These are phyloP conservation scores for Oryzaephilus surinamensis DNA, from an alignment of 1,140 invertebrate genomes.

Conservation along the genomic window DNA sequence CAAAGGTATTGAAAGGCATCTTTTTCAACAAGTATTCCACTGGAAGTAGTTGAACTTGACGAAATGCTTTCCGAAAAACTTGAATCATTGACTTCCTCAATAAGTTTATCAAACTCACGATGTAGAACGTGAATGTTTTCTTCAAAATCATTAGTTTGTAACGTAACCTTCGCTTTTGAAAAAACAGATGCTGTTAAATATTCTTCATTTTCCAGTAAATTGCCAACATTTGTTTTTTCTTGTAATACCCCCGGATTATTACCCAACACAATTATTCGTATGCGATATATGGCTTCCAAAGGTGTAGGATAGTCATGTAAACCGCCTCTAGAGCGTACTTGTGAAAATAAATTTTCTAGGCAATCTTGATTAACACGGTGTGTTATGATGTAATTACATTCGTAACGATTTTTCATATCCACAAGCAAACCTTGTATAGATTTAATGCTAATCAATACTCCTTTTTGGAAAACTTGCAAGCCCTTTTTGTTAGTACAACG, in stretches of 20 bases:
- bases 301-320: slow-evolving; percentile 8
- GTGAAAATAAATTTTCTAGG: slow-evolving; percentile 4
- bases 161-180: too few relatives aligned
- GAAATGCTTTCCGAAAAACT: background rate
- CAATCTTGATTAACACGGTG: slow-evolving; percentile 3
- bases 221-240: background rate
- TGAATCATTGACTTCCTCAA: too few relatives aligned
- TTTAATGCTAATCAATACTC: background rate
- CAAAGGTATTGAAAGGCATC: background rate
- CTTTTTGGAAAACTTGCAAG: slow-evolving; percentile 7
- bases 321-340: slow-evolving; percentile 1
- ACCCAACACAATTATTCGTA: slow-evolving; percentile 8
- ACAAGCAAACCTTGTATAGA: slow-evolving; percentile 2
- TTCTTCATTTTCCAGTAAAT: too few relatives aligned
- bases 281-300: slow-evolving; percentile 4
- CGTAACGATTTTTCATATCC: background rate
- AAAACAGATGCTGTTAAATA: too few relatives aligned
- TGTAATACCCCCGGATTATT: slow-evolving; percentile 7
- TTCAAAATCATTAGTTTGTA: too few relatives aligned
- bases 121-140: too few relatives aligned
- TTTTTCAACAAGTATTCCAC: background rate
- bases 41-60: background rate
- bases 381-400: background rate
- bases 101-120: too few relatives aligned
- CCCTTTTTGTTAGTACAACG: slow-evolving; percentile 3